Conservation (phyloP, 2,888 invertebrate genomes). For the Nomada fabriciana region DNA sequence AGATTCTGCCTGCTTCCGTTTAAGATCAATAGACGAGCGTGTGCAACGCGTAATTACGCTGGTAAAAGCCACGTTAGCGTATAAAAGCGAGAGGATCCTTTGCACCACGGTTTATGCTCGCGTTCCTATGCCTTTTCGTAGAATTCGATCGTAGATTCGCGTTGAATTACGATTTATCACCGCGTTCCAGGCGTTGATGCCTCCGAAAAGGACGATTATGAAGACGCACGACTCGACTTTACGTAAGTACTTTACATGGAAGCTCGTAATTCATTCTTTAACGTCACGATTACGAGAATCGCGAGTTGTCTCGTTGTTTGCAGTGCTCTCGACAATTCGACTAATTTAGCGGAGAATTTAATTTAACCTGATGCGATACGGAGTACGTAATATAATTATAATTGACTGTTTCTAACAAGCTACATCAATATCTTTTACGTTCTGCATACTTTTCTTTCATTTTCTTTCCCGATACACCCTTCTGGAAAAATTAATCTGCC, state of each 20-base stretch:
- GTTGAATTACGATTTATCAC: conserved; percentile 9
- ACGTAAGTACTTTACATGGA: not conserved
- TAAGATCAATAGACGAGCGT: conserved; percentile 50
- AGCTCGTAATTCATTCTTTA: conserved; percentile 1
- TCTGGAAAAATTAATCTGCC: too few species aligned
- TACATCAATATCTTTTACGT: not conserved
- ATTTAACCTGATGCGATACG: not conserved
- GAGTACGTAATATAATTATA: not conserved
- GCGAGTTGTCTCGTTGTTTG: not conserved
- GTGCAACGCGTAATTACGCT: conserved; percentile 34
- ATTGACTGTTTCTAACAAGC: not conserved
- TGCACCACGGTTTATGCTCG: not conserved
- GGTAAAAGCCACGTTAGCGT: not conserved
- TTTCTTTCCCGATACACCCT: not conserved
- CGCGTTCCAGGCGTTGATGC: not conserved
- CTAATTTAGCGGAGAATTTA: not conserved
- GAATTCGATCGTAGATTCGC: not conserved
- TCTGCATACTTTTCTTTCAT: not conserved
- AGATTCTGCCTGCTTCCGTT: conserved; percentile 44
- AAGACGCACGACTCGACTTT: not conserved
- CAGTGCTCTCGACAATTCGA: not conserved
- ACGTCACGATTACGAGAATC: conserved; percentile 1
- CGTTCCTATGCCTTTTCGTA: not conserved
- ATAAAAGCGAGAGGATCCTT: conserved; percentile 22
- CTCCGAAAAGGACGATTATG: not conserved